A percentile compares a stretch with the other conserved stretches of the same genome.
phyloP scores from a whole-genome alignment of 2,113 vertebrate species.

The Ictalurus punctatus region DNA sequence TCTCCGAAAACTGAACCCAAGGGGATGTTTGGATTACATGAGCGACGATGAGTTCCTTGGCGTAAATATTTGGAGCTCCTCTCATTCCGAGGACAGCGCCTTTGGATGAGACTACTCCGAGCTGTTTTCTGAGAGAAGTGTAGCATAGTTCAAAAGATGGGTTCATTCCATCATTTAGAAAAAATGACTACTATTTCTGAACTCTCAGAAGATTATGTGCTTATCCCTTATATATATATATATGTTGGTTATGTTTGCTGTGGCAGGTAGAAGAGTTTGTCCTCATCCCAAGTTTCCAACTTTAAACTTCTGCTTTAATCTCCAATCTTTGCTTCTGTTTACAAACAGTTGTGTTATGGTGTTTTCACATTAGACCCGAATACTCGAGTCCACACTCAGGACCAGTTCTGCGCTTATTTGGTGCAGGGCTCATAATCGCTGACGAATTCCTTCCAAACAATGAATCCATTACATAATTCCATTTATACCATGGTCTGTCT shows the following conservation, averaged over 20 bases:
- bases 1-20: slow-evolving; percentile 36
- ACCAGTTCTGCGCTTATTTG: neutral
- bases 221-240: neutral
- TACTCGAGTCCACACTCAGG: neutral
- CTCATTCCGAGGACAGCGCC: slow-evolving; percentile 32
- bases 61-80: slow-evolving; percentile 56
- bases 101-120: slow-evolving; percentile 10
- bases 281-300: neutral
- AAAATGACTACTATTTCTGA: neutral
- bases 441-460: neutral
- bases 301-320: neutral
- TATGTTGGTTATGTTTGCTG: neutral
- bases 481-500: no score
- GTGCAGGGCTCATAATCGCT: neutral
- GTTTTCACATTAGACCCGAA: neutral
- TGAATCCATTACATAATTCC: neutral
- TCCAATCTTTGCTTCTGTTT: neutral
- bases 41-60: slow-evolving; percentile 40
- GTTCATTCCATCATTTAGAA: neutral
- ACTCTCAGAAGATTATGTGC: neutral
- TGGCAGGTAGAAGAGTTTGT: neutral
- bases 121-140: neutral
- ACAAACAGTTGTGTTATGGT: neutral
- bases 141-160: neutral
- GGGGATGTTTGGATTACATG: slow-evolving; percentile 52